These are phyloP conservation scores for Tetranychus cinnabarinus DNA, from an alignment of 1,140 invertebrate species.

Conservation along the genomic window DNA sequence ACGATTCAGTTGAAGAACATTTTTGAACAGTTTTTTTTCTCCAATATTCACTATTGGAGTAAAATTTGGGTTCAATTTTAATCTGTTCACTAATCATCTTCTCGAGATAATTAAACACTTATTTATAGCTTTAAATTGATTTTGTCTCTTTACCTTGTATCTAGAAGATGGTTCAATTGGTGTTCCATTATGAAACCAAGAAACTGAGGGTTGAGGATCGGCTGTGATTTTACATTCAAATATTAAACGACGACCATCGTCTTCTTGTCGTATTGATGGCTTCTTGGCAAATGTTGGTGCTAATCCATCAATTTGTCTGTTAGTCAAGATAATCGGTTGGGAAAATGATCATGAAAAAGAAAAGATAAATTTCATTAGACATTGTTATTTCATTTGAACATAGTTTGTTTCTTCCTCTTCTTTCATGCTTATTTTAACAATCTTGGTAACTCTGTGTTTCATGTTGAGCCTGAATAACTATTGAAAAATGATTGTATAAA, in stretches of 20 bases:
- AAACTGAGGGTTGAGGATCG: conserved; percentile 68
- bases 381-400: neutral
- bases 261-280: conserved; percentile 76
- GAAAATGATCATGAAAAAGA: too few species aligned
- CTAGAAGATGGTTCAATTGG: conserved; percentile 5
- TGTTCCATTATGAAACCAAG: conserved; percentile 38
- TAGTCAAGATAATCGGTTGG: neutral
- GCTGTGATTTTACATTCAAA: conserved; percentile 74
- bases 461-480: too few species aligned
- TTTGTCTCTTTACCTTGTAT: conserved; percentile 8
- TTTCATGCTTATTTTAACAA: neutral
- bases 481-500: too few species aligned
- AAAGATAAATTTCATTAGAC: too few species aligned
- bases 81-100: too few species aligned
- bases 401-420: neutral
- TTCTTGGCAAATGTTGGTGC: conserved; percentile 88
- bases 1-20: too few species aligned
- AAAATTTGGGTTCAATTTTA: too few species aligned
- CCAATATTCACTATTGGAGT: too few species aligned
- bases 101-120: too few species aligned
- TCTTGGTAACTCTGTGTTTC: too few species aligned
- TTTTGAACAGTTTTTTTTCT: too few species aligned
- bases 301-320: conserved; percentile 36
- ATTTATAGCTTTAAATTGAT: too few species aligned
- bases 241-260: conserved; percentile 68